These are phyloP conservation scores for Micrasema minimum DNA, from an alignment of 1,140 invertebrate genomes.

Conservation along the genomic window DNA sequence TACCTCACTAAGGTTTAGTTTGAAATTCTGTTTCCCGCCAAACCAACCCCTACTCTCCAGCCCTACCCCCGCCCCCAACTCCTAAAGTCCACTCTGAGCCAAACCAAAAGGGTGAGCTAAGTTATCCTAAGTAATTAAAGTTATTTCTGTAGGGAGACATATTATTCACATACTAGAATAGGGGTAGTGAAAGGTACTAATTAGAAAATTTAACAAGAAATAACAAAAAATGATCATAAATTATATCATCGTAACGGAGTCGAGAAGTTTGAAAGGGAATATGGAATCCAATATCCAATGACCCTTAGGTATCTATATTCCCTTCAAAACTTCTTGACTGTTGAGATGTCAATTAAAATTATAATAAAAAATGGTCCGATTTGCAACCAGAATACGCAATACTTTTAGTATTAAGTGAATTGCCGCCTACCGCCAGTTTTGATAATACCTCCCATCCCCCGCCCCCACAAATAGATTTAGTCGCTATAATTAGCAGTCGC, in stretches of 20 bases:
- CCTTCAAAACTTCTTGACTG: too few species aligned
- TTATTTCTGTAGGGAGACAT: constrained; percentile 47
- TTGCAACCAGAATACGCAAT: constrained; percentile 30
- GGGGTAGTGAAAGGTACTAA: neutral
- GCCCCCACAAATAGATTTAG: constrained; percentile 52
- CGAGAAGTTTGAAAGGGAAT: too few species aligned
- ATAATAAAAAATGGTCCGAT: too few species aligned
- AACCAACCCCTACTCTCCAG: neutral
- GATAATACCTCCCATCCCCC: constrained; percentile 23
- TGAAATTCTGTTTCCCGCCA: constrained; percentile 23
- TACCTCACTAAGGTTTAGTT: constrained; percentile 10
- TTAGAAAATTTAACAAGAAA: too few species aligned
- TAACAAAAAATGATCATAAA: too few species aligned
- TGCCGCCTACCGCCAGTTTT: constrained; percentile 38
- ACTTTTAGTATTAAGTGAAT: constrained; percentile 26
- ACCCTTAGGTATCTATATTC: too few species aligned
- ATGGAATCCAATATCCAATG: too few species aligned
- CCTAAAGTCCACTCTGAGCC: constrained; percentile 24
- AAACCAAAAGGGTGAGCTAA: constrained; percentile 40
- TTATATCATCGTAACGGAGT: too few species aligned
- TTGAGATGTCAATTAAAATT: too few species aligned
- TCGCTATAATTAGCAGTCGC: constrained; percentile 53
- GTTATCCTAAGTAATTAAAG: constrained; percentile 53
- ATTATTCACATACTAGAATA: constrained; percentile 10
- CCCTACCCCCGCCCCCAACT: neutral